phyloP scores from a whole-genome alignment of 1,140 invertebrate genomes.

The Trichomalopsis sarcophagae region DNA sequence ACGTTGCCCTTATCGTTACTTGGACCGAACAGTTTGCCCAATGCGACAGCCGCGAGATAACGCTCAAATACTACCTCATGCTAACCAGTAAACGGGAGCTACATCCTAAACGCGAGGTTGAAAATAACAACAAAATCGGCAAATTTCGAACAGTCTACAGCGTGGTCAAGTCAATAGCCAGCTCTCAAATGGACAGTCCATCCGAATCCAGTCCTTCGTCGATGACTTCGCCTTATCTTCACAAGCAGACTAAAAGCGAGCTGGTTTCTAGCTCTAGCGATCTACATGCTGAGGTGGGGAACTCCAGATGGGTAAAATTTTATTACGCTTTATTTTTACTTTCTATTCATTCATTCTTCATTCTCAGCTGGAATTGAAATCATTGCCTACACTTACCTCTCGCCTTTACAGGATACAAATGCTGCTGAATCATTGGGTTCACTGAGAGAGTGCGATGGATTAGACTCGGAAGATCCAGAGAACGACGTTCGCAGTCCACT shows the following conservation, averaged over 20 bases:
- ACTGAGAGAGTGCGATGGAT: conserved; percentile 15
- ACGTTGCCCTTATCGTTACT: conserved; percentile 81
- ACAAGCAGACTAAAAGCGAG: conserved; percentile 60
- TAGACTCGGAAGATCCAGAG: conserved; percentile 43
- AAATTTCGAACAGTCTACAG: conserved; percentile 80
- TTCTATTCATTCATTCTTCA: background rate
- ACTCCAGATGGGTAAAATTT: background rate
- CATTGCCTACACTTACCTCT: background rate
- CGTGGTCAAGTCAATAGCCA: conserved; percentile 63
- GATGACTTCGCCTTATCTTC: conserved; percentile 49
- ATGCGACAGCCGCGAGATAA: conserved; percentile 71
- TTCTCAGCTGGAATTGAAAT: background rate
- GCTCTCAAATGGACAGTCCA: conserved; percentile 63
- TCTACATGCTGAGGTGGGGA: conserved; percentile 40
- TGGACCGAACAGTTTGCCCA: conserved; percentile 72
- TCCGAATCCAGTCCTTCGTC: conserved; percentile 63
- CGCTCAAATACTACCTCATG: conserved; percentile 84
- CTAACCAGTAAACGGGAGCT: conserved; percentile 82
- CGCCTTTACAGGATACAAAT: conserved; percentile 13
- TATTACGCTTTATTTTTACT: background rate
- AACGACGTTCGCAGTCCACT: conserved; percentile 50
- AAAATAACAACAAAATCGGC: conserved; percentile 79
- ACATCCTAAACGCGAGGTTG: conserved; percentile 82
- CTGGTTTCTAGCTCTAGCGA: conserved; percentile 53
- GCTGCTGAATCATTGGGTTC: background rate